Percentiles rank a stretch among this genome's conserved stretches.
These are phyloP conservation scores for Chamaea fasciata DNA, from an alignment of 2,113 vertebrate genomes.

Conservation along the genomic window DNA sequence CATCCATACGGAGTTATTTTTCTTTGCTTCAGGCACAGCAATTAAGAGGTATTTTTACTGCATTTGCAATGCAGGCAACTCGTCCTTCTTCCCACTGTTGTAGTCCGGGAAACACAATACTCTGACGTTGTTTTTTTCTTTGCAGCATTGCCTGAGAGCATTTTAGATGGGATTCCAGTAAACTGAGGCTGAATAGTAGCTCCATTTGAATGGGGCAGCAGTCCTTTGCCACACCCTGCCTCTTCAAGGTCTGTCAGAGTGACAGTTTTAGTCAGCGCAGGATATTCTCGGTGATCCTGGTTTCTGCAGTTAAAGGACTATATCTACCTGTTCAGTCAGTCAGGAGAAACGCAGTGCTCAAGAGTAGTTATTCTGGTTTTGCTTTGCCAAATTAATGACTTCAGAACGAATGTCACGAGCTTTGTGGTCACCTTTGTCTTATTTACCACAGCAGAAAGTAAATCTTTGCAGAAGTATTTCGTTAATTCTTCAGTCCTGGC, in stretches of 20 bases:
- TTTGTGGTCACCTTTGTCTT: neutral
- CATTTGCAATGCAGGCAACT: constrained; percentile 8
- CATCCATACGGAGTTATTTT: constrained; percentile 29
- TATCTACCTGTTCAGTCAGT: neutral
- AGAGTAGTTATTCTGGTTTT: neutral
- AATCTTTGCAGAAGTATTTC: neutral
- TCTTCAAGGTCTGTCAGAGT: neutral
- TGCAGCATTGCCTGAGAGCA: neutral
- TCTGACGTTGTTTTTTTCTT: neutral
- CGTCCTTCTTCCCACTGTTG: neutral
- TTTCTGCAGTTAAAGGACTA: neutral
- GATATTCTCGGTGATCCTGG: neutral
- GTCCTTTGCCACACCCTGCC: neutral
- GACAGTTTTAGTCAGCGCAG: neutral
- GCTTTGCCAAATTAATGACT: neutral
- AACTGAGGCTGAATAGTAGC: neutral
- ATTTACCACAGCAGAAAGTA: neutral
- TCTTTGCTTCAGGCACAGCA: constrained; percentile 27
- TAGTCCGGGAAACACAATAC: neutral
- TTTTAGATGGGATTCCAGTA: neutral
- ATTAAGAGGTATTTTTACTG: constrained; percentile 20
- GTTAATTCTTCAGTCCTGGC: neutral
- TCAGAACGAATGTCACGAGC: neutral
- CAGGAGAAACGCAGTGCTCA: neutral
- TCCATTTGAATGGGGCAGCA: neutral